phyloP scores from a whole-genome alignment of 2,888 invertebrate species.

The Hofmannophila pseudospretella region DNA sequence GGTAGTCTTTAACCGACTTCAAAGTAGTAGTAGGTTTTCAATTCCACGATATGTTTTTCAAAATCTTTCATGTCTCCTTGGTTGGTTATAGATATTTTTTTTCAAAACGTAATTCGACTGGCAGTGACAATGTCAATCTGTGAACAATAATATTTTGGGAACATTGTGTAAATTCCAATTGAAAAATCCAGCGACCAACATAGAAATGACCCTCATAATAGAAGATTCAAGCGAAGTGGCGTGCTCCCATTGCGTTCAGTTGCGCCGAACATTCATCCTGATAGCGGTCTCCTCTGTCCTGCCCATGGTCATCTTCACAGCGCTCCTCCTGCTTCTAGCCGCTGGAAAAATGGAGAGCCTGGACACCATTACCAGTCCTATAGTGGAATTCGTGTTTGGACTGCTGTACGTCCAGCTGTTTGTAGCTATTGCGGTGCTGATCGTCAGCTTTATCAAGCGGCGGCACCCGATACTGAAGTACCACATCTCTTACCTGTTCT shows the following conservation, averaged over 20 bases:
- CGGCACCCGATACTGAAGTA: constrained; percentile 36
- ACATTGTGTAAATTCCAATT: no score
- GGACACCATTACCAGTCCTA: constrained; percentile 23
- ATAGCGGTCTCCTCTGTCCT: constrained; percentile 48
- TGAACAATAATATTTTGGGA: no score
- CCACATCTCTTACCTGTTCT: constrained; percentile 44
- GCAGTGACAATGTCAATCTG: no score
- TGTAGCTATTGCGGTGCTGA: constrained; percentile 42
- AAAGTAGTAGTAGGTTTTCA: no score
- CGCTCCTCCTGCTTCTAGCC: constrained; percentile 33
- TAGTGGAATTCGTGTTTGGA: constrained; percentile 45
- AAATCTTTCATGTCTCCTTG: no score
- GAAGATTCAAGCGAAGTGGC: constrained; percentile 42
- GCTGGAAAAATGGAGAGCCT: constrained; percentile 24
- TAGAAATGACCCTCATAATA: constrained; percentile 37
- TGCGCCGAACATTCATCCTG: constrained; percentile 39
- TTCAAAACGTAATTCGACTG: no score
- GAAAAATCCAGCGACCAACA: no score
- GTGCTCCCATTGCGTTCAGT: constrained; percentile 38
- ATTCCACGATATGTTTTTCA: no score
- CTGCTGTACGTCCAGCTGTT: constrained; percentile 49
- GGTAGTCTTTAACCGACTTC: no score
- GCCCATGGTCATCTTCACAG: constrained; percentile 47
- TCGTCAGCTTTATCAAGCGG: constrained; percentile 38
- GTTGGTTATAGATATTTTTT: no score